A percentile compares a stretch with the other conserved stretches of the same genome.
These are phyloP conservation scores for Lochmaea crataegi DNA, from an alignment of 2,888 invertebrate species.

Conservation along the genomic window DNA sequence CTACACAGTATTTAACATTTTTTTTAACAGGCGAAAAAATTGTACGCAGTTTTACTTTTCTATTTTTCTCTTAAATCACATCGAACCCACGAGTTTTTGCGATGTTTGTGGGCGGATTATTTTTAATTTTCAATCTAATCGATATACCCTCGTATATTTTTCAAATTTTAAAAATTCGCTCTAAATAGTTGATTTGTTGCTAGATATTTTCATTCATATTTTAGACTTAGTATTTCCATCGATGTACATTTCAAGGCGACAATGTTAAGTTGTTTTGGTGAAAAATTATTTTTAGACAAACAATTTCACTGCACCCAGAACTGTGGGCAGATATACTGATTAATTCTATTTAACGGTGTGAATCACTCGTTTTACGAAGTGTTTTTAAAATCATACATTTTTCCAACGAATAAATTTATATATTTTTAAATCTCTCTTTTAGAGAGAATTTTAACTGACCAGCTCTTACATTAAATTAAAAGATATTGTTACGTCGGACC, in stretches of 20 bases:
- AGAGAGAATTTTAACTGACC: no score
- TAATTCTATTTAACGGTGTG: constrained; percentile 29
- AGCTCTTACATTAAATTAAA: no score
- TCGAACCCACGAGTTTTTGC: constrained; percentile 29
- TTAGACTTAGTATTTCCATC: no score
- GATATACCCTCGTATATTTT: no score
- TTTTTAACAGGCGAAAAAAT: no score
- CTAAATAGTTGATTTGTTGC: background rate
- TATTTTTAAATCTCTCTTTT: no score
- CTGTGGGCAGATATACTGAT: constrained; percentile 36
- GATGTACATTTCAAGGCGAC: no score
- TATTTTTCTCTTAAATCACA: constrained; percentile 22
- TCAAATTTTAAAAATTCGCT: no score
- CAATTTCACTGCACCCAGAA: constrained; percentile 39
- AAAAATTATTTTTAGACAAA: constrained; percentile 39
- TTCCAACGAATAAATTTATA: no score
- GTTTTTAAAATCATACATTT: background rate
- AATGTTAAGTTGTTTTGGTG: constrained; percentile 12
- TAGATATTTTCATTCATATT: no score
- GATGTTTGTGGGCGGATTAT: no score
- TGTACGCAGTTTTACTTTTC: constrained; percentile 12
- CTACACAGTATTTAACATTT: constrained; percentile 27
- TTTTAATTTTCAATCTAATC: background rate
- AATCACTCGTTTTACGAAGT: constrained; percentile 26
- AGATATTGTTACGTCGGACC: no score